Evolutionary conservation across 2,888 invertebrate species (phyloP).

Genomic region (Cylloceria caligata): DNA sequence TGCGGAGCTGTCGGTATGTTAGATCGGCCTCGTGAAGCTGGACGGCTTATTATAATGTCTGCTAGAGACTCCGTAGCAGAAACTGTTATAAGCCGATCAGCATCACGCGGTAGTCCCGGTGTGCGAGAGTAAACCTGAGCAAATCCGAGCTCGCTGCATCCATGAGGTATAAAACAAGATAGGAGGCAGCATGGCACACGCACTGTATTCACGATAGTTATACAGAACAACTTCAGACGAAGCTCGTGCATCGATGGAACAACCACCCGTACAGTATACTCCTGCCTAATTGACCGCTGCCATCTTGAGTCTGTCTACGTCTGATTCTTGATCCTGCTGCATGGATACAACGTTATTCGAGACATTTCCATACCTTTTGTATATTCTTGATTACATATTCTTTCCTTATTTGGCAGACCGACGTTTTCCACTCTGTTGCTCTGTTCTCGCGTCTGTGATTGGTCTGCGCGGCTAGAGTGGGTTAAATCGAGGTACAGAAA

Average conservation of each 20-base stretch:
- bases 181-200: slow-evolving; percentile 35
- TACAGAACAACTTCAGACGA: slow-evolving; percentile 36
- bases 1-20: slow-evolving; percentile 36
- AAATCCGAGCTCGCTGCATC: slow-evolving; percentile 7
- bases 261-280: neutral
- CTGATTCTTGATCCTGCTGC: neutral
- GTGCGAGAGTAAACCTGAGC: slow-evolving; percentile 11
- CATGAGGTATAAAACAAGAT: neutral
- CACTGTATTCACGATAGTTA: slow-evolving; percentile 19
- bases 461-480: neutral
- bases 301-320: too few species aligned
- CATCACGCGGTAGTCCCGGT: slow-evolving; percentile 15
- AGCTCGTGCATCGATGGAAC: slow-evolving; percentile 22
- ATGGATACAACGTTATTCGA: too few species aligned
- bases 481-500: neutral
- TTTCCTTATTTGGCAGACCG: too few species aligned
- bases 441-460: too few species aligned
- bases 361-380: too few species aligned
- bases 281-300: too few species aligned
- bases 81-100: slow-evolving; percentile 26
- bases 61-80: slow-evolving; percentile 40
- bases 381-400: too few species aligned
- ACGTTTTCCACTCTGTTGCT: neutral
- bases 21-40: slow-evolving; percentile 25
- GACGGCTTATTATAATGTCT: slow-evolving; percentile 37